Evolutionary conservation across 2,888 invertebrate genomes (phyloP).

Genomic region (Phasia obesa): DNA sequence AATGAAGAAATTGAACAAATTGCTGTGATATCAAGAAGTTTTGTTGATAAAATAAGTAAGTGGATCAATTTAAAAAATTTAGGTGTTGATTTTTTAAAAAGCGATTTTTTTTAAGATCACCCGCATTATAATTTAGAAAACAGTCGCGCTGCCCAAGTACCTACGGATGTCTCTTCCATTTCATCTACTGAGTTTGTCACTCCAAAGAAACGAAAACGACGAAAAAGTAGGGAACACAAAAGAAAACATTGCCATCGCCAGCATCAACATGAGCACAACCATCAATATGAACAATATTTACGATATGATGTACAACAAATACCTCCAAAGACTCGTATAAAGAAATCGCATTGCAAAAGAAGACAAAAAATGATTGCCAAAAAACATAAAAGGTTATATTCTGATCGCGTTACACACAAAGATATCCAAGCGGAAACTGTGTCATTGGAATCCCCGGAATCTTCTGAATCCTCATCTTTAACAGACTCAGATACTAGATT

Average conservation of each 20-base stretch:
- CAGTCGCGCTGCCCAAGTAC: conserved; percentile 66
- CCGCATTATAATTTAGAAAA: conserved; percentile 34
- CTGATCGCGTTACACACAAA: conserved; percentile 35
- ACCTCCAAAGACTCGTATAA: conserved; percentile 29
- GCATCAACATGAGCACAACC: conserved; percentile 66
- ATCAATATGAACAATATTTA: conserved; percentile 49
- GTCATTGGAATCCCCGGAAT: conserved; percentile 42
- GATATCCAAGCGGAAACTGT: conserved; percentile 17
- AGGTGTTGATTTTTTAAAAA: not conserved
- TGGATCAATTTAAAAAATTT: not conserved
- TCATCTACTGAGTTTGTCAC: conserved; percentile 72
- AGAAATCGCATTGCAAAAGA: conserved; percentile 56
- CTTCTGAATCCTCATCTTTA: conserved; percentile 40
- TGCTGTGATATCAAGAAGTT: conserved; percentile 78
- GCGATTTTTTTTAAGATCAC: not conserved
- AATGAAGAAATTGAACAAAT: conserved; percentile 82
- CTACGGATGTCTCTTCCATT: conserved; percentile 72
- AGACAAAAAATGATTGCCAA: conserved; percentile 53
- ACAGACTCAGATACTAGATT: conserved; percentile 32
- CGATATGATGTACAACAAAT: conserved; percentile 42
- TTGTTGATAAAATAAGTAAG: conserved; percentile 74
- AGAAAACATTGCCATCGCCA: conserved; percentile 57
- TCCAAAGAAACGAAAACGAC: conserved; percentile 71
- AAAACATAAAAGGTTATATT: conserved; percentile 47
- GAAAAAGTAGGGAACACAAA: conserved; percentile 62